phyloP scores from a whole-genome alignment of 2,888 invertebrate species.

The Pemphredon lugubris region DNA sequence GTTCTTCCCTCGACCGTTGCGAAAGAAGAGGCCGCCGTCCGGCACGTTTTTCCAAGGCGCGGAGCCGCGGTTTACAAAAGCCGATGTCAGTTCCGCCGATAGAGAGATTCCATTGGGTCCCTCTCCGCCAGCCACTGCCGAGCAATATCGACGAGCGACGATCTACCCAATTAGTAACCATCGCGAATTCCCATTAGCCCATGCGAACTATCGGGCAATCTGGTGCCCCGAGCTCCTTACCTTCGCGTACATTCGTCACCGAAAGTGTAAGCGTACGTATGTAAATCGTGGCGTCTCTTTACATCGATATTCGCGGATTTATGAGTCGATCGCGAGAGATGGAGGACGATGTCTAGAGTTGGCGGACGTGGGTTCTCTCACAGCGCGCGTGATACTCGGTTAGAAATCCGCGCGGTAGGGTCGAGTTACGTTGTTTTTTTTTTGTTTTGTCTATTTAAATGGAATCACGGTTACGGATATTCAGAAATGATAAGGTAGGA shows the following conservation, averaged over 20 bases:
- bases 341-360: too few species aligned
- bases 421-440: too few species aligned
- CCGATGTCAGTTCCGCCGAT: conserved; percentile 68
- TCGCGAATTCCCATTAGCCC: conserved; percentile 73
- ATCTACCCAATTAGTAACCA: conserved; percentile 76
- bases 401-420: too few species aligned
- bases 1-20: conserved; percentile 49
- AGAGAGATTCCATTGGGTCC: conserved; percentile 68
- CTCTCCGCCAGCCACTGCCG: conserved; percentile 54
- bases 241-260: conserved; percentile 60
- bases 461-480: too few species aligned
- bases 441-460: too few species aligned
- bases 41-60: conserved; percentile 64
- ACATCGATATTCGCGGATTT: too few species aligned
- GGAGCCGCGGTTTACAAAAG: conserved; percentile 63
- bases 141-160: conserved; percentile 69
- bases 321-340: too few species aligned
- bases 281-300: conserved; percentile 11
- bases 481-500: too few species aligned
- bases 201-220: conserved; percentile 66
- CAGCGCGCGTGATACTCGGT: too few species aligned
- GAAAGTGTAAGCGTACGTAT: conserved; percentile 40
- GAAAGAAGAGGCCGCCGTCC: conserved; percentile 60
- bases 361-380: too few species aligned
- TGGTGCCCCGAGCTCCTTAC: conserved; percentile 45